Evolutionary conservation across 2,888 invertebrate genomes (phyloP).

Genomic region (Liposcelis brunnea): DNA sequence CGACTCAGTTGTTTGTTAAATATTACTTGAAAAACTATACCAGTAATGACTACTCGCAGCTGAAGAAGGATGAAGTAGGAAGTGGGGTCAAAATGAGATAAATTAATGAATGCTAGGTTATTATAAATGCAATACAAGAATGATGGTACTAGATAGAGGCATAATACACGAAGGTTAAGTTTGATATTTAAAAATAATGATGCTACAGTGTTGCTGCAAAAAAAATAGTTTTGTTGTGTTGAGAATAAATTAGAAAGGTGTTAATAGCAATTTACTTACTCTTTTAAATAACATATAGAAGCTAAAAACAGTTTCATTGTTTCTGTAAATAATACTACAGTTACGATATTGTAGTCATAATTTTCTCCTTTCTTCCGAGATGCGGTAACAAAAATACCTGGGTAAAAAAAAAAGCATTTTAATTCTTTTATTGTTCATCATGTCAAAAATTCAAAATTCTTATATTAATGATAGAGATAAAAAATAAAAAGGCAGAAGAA

Average conservation of each 20-base stretch:
- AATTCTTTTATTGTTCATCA: slow-evolving; percentile 10
- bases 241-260: no score
- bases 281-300: slow-evolving; percentile 46
- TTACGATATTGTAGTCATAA: slow-evolving; percentile 74
- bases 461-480: slow-evolving; percentile 5
- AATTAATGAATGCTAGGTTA: slow-evolving; percentile 79
- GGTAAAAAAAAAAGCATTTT: slow-evolving; percentile 21
- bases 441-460: slow-evolving; percentile 6
- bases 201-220: slow-evolving; percentile 20
- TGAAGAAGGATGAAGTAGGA: slow-evolving; percentile 83
- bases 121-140: slow-evolving; percentile 87
- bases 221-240: slow-evolving; percentile 7
- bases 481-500: neutral
- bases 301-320: slow-evolving; percentile 65
- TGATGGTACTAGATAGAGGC: slow-evolving; percentile 78
- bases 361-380: slow-evolving; percentile 64
- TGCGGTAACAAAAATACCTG: slow-evolving; percentile 81
- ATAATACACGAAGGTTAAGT: slow-evolving; percentile 38
- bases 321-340: slow-evolving; percentile 79
- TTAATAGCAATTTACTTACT: slow-evolving; percentile 28
- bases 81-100: slow-evolving; percentile 83
- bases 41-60: slow-evolving; percentile 81
- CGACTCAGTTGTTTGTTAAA: slow-evolving; percentile 64
- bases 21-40: slow-evolving; percentile 80
- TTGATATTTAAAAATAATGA: slow-evolving; percentile 20